Conservation (phyloP, 2,888 invertebrate genomes). For the Adelphocoris suturalis region DNA sequence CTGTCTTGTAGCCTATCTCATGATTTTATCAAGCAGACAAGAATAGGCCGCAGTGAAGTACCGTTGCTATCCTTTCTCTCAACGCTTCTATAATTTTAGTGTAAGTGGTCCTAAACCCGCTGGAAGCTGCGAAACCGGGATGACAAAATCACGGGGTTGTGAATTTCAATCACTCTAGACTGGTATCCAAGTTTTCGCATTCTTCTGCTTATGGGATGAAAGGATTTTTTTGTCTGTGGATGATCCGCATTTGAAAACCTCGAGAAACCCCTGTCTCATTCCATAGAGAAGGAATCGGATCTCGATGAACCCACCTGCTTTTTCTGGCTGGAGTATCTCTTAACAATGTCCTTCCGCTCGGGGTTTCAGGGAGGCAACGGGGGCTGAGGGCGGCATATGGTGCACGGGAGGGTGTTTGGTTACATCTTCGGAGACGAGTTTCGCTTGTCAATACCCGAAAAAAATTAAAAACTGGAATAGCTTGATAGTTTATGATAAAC, state of each 20-base stretch:
- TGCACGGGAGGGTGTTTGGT: background rate
- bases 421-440: background rate
- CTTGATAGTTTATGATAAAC: background rate
- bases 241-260: background rate
- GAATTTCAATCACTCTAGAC: background rate
- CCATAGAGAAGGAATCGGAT: background rate
- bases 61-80: background rate
- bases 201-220: background rate
- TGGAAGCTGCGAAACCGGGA: background rate
- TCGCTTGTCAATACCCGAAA: background rate
- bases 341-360: background rate
- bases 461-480: background rate
- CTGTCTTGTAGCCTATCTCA: background rate
- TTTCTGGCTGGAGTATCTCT: background rate
- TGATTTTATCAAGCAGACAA: background rate
- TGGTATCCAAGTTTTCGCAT: background rate
- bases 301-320: background rate
- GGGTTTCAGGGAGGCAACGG: background rate
- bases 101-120: background rate
- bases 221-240: background rate
- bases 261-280: background rate
- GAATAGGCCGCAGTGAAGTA: background rate
- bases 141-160: background rate
- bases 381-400: background rate
- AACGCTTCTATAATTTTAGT: background rate